Evolutionary conservation across 2,113 vertebrate species (phyloP).

Genomic region (Otocyon megalotis): DNA sequence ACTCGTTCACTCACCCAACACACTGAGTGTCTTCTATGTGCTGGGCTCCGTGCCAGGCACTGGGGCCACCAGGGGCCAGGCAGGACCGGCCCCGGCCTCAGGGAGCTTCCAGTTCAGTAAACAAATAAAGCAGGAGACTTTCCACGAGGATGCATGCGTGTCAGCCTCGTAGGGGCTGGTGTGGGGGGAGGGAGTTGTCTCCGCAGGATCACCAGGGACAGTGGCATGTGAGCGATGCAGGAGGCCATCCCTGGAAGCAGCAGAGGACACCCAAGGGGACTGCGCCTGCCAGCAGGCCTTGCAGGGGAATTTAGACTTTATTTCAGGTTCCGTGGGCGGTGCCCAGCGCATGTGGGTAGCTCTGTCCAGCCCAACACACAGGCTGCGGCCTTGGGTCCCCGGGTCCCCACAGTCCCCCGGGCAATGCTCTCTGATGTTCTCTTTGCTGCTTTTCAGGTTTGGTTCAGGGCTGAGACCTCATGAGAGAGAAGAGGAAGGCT

Average conservation of each 20-base stretch:
- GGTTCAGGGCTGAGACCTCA: background rate
- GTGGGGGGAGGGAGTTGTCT: background rate
- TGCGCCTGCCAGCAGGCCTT: accelerated
- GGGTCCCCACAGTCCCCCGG: too few relatives aligned
- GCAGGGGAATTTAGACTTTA: background rate
- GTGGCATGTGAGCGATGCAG: background rate
- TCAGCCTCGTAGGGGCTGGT: accelerated
- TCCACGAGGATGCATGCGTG: accelerated
- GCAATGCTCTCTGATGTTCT: background rate
- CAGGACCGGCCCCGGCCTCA: background rate
- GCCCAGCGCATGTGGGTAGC: background rate
- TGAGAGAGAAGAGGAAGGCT: background rate
- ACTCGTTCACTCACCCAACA: background rate
- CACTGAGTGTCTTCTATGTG: background rate
- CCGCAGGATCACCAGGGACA: background rate
- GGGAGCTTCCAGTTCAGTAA: background rate
- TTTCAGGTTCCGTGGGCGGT: background rate
- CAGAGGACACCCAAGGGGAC: accelerated
- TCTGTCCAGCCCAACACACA: background rate
- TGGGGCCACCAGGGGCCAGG: background rate
- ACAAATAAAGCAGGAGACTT: background rate
- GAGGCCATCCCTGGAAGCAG: background rate
- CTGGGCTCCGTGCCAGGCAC: background rate
- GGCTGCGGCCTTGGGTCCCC: background rate
- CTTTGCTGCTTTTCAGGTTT: background rate